phyloP scores from a whole-genome alignment of 2,888 invertebrate species.

The Volucella bombylans region DNA sequence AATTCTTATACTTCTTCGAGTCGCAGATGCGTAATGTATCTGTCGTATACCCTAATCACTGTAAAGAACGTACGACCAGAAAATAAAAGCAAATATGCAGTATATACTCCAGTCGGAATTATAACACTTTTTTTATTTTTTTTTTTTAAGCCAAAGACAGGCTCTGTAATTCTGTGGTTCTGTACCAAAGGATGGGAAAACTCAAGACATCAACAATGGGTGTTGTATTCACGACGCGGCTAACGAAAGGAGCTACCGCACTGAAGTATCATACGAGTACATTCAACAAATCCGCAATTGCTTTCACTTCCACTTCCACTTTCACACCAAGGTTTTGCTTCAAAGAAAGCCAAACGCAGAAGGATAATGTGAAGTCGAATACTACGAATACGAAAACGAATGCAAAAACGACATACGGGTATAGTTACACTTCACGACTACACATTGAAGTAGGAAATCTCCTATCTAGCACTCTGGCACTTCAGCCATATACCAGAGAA shows the following conservation, averaged over 20 bases:
- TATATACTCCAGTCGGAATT: background rate
- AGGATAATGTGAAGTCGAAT: background rate
- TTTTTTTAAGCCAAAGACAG: slow-evolving; percentile 23
- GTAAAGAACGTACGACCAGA: too few species aligned
- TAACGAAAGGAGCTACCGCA: slow-evolving; percentile 38
- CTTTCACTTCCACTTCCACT: background rate
- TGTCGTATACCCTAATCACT: too few species aligned
- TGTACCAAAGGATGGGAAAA: slow-evolving; percentile 24
- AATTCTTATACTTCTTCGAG: background rate
- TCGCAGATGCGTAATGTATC: too few species aligned
- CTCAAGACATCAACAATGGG: slow-evolving; percentile 33
- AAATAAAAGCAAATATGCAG: background rate
- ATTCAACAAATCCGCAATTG: slow-evolving; percentile 67
- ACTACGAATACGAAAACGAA: slow-evolving; percentile 9
- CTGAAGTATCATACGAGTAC: slow-evolving; percentile 31
- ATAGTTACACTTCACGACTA: slow-evolving; percentile 21
- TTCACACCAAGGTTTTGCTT: slow-evolving; percentile 27
- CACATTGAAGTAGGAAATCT: slow-evolving; percentile 52
- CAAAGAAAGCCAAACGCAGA: slow-evolving; percentile 1
- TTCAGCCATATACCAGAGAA: slow-evolving; percentile 60
- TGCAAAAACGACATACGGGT: slow-evolving; percentile 23
- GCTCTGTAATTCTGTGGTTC: background rate
- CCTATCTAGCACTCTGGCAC: slow-evolving; percentile 69
- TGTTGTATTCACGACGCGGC: slow-evolving; percentile 24
- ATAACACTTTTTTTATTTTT: slow-evolving; percentile 16